Base-by-base conservation (phyloP, 2,113 vertebrate species). In the Chrysemys picta region DNA sequence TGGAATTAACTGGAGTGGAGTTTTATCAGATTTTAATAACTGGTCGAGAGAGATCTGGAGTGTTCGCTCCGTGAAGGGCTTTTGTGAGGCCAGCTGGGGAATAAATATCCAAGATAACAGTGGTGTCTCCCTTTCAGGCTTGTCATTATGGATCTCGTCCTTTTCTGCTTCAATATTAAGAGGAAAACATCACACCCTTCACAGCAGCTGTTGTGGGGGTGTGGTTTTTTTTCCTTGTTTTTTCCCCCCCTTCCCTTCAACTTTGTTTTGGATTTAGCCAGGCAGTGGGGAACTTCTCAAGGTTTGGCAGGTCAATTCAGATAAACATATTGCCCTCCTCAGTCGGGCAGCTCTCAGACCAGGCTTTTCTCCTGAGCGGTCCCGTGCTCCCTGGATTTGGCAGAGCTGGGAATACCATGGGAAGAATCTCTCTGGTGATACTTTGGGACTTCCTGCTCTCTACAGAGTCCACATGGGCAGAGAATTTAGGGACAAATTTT, bases 1-100 rank as follows among this genome's bases (percentile, higher is more conserved):
- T 81, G 47, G 85, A 86, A 91, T 88, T 83, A 92, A 90, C 38
- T 17, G 56, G 85, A 93, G 89, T 78, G 95, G 91, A 52, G 85
- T 97, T 94, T 86, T 89, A 97, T 95, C 95, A 10, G 6, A 42
- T 86, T 89, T 89, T 95, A 96, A 94, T 94, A 93, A 83, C 85
- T 92, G 91, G 72, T 86, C 91, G 53, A 88, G 96, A 87, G 69
- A 94, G 93, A 91, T 92, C 88, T 93, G 95, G 84, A 88, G 90
- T 57, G 93, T 96, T 94, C 4, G 11, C 94, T 89, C 72, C 59
- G 87, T 1, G 0, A 85, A 82, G 72, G 65, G 90, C 93, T 89
- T 88, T 54, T 59, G 82, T 35, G 90, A 93, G 89, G 72, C 82
- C 94, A 95, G 95, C 87, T 96, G 94, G 87, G 96, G 93, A 47